phyloP scores from a whole-genome alignment of 2,797 vertebrate genomes.

The Tenualosa ilisha region DNA sequence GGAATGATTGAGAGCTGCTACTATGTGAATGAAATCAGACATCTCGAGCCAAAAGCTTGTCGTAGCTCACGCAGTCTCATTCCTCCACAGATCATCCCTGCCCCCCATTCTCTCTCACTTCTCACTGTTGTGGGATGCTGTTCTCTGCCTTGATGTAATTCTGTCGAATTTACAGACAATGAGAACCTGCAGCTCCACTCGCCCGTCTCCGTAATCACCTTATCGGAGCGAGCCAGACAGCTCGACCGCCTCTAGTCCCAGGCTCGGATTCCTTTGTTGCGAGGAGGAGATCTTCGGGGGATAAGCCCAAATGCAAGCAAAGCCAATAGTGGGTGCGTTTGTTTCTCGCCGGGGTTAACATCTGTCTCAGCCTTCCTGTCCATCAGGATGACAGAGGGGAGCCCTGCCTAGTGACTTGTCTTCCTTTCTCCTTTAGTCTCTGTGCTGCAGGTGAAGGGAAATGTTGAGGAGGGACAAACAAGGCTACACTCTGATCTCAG shows the following conservation, averaged over 20 bases:
- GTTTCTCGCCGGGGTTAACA: not conserved
- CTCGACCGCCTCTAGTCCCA: slow-evolving; percentile 29
- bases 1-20: not conserved
- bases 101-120: not conserved
- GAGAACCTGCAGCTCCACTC: slow-evolving; percentile 39
- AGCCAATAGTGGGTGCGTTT: slow-evolving; percentile 8
- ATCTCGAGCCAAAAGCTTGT: not conserved
- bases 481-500: not conserved
- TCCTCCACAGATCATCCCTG: not conserved
- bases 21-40: not conserved
- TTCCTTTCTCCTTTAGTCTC: not conserved
- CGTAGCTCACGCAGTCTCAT: not conserved
- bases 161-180: slow-evolving; percentile 44
- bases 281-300: slow-evolving; percentile 27
- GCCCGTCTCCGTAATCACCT: slow-evolving; percentile 49
- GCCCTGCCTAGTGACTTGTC: not conserved
- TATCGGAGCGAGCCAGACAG: slow-evolving; percentile 50
- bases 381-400: not conserved
- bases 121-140: slow-evolving; percentile 23
- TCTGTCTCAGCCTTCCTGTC: not conserved
- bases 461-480: not conserved
- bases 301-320: slow-evolving; percentile 14
- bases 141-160: slow-evolving; percentile 33
- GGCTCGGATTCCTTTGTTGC: slow-evolving; percentile 36
- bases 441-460: not conserved